Evolutionary conservation across 2,113 vertebrate species (phyloP).

Genomic region (Callorhinus ursinus): DNA sequence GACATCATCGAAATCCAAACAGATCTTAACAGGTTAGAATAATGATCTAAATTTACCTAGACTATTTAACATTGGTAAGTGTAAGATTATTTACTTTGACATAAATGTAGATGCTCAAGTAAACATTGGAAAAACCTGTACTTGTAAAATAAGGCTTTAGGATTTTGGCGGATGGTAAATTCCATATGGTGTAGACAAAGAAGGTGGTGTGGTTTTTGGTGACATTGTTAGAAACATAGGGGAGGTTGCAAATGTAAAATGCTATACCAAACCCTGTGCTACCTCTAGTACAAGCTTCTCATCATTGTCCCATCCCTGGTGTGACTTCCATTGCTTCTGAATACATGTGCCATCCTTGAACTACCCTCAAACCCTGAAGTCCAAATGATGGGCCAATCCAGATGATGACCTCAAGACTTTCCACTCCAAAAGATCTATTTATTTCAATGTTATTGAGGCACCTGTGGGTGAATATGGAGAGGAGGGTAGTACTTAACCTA

Average conservation of each 20-base stretch:
- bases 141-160: not conserved
- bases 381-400: not conserved
- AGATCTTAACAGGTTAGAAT: not conserved
- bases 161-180: not conserved
- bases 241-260: not conserved
- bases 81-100: not conserved
- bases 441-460: not conserved
- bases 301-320: not conserved
- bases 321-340: not conserved
- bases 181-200: not conserved
- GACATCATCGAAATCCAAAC: not conserved
- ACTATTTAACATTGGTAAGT: not conserved
- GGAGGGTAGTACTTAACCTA: not conserved
- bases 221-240: not conserved
- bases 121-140: not conserved
- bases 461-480: not conserved
- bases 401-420: not conserved
- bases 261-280: not conserved
- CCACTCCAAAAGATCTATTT: not conserved
- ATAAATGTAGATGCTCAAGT: not conserved
- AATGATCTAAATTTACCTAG: not conserved
- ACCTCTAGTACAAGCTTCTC: not conserved
- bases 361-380: not conserved
- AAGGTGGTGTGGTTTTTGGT: not conserved
- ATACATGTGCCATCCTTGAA: not conserved